Base-by-base conservation (phyloP, 2,888 invertebrate species). In the Luperina nickerlii region DNA sequence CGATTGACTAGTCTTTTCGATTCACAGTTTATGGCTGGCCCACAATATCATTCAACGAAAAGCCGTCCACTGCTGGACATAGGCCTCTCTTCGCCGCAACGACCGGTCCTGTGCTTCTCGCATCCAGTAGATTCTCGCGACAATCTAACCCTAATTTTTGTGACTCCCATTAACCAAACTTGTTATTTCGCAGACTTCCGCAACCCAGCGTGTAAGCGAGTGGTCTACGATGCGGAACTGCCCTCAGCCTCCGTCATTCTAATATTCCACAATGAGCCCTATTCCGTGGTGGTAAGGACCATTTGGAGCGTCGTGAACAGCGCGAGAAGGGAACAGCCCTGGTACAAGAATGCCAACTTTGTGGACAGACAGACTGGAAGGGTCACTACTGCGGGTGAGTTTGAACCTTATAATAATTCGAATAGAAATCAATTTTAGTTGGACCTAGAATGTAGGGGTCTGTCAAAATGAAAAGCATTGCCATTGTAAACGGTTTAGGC, bases 231-330 rank as follows among this genome's bases (percentile, higher is more conserved):
- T 70, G 97, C 97, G 8, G 97, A 97, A 78, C 95, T 99, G 75
- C 97, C 97, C 2, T 97, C 97, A 0, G 98, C 98, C 4, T 98
- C 98, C 82, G 98, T 99, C n/a, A 97, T 99, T 82, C 97, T 99
- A 63, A 98, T 99, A 85, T 99, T 99, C 96, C 98, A 98, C 93
- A 99, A 99, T 94, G 99, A 99, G 94, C 98, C 99, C 0, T 99
- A 98, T 97, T 98, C 98, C 70, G 98, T 98, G 63, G 97, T 99
- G 66, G 92, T 99, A 63, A 95, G 99, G 80, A 99, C 99, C 0
- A 97, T 99, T n/a, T 98, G 98, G 97, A 98, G 98, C 92, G 98
- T 99, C n/a, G 96, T 99, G 74, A 98, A 98, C 98, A 95, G 98
- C 98, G 90, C 98, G 97, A 60, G 95, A 2, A 84, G 96, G n/a